Evolutionary conservation across 35 echinoderm and acorn worm species (phyloP).

Genomic region (Heliocidaris tuberculata): DNA sequence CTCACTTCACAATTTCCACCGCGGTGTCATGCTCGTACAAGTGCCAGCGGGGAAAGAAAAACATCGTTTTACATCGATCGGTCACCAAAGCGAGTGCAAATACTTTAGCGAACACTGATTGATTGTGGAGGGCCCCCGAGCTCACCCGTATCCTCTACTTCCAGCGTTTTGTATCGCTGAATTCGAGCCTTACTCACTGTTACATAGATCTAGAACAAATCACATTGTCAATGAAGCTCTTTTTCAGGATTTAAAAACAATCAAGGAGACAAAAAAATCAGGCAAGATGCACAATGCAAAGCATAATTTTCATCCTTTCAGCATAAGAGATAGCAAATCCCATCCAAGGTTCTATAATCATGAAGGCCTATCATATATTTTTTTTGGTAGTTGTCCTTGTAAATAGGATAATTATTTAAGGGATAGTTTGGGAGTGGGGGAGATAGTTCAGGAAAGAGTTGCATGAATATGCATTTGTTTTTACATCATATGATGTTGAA

Average conservation of each 20-base stretch:
- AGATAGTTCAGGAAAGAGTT: too few relatives aligned
- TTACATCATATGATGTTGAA: too few relatives aligned
- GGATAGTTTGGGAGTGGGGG: too few relatives aligned
- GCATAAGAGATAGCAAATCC: too few relatives aligned
- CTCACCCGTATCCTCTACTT: background rate
- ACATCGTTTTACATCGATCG: slow-evolving; percentile 16
- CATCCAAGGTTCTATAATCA: too few relatives aligned
- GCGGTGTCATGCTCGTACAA: background rate
- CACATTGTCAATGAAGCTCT: background rate
- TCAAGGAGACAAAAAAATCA: background rate
- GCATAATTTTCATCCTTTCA: too few relatives aligned
- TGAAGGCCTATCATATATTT: too few relatives aligned
- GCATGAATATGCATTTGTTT: too few relatives aligned
- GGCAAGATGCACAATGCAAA: background rate
- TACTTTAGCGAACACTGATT: slow-evolving; percentile 11
- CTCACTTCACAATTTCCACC: background rate
- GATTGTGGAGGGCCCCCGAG: background rate
- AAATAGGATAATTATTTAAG: too few relatives aligned
- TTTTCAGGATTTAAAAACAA: background rate
- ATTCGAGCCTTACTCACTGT: background rate
- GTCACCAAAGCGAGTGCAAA: background rate
- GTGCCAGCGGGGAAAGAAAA: background rate
- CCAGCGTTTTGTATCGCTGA: background rate
- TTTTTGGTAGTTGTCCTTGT: too few relatives aligned
- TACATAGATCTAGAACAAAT: background rate